Evolutionary conservation across 2,113 vertebrate genomes (phyloP), one percentile per base, ranked within the genome.

Genomic region (Nibea coibor): DNA sequence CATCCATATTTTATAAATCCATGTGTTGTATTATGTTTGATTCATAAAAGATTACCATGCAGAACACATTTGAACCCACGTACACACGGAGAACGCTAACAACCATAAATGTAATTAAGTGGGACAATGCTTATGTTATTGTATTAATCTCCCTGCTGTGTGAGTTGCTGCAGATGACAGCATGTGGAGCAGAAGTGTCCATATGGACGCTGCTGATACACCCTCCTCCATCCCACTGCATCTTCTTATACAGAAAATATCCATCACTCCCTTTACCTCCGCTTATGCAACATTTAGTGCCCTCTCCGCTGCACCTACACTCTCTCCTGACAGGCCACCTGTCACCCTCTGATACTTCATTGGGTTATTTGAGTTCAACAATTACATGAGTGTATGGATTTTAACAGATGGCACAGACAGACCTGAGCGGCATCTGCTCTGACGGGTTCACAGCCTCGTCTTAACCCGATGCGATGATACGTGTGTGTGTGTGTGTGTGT

Each of bases 381-480:
- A 24, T 62, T 51, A 28, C 26, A 43, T 42, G 42, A 12, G 48
- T 66, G 57, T 54, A 39, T 22, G 39, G 35, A 39, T 39, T 39
- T 39, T 66, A 74, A 45, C 83, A 72, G 84, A 87, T 78, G 79
- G 68, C 79, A 75, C 20, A 65, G 61, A 64, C 79, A 81, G 87
- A 81, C 65, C 75, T 70, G 69, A 51, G 28, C 51, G 83, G 65
- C 87, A 87, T 90, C 86, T 90, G 87, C 28, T 81, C 64, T 39
- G 72, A 47, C 70, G 43, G 71, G 11, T 76, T 76, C 51, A 72
- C 42, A 39, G 31, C 56, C 26, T 81, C 72, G 14, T 76, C 58
- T 61, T 22, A 62, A 67, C 48, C 67, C 9, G 10, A 68, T 50
- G 43, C 47, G 28, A 22, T 66, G 22, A 61, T 70, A 26, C 50